Evolutionary conservation across 2,888 invertebrate species (phyloP), one percentile per base, ranked within the genome.

Genomic region (Polyommatus iphigenia): DNA sequence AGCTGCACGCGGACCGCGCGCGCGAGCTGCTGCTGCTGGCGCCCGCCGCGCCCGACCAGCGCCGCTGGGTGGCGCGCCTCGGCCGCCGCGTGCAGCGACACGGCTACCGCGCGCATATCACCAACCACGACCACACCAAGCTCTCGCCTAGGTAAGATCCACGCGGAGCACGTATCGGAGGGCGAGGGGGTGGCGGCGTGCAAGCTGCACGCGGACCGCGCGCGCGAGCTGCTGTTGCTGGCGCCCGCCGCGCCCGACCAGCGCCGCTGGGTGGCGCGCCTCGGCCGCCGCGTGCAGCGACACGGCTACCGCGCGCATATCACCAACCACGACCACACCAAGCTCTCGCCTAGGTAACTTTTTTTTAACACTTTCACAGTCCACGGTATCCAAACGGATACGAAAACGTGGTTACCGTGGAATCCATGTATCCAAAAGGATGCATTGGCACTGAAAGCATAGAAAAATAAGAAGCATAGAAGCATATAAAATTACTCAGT

Each of bases 131-230:
- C 85, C 88, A 89, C 88, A 81, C 97, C 97, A 94, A 83, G 80
- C 84, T 86, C 41, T 85, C 85, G 79, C 85, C 85, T 82, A 84
- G 85, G 85, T 85, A 99, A 99, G 95, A 97, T 99, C 87, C 99
- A 99, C 94, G 98, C 98, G 91, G 99, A 99, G 89, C 99, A 99
- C 95, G 96, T 98, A 89, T 97, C 97, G 85, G 95, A 96, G 83
- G 83, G 83, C 76, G 96, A 96, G 85, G 98, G 98, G 89, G 96
- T 99, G 87, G 98, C 98, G 81, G 99, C 99, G 75, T 99, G 99
- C 95, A 99, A 99, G 95, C 96, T 99, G 82, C 98, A 98, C 91
- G 98, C 98, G 85, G 99, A 99, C 95, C 98, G 98, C 81, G 99
- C 99, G 86, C 98, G 99, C 87, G 99, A 99, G 93, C 95, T 99